Percentiles rank a stretch among this genome's conserved stretches.
phyloP scores from a whole-genome alignment of 1,140 invertebrate genomes.

The Drosophila equinoxialis region DNA sequence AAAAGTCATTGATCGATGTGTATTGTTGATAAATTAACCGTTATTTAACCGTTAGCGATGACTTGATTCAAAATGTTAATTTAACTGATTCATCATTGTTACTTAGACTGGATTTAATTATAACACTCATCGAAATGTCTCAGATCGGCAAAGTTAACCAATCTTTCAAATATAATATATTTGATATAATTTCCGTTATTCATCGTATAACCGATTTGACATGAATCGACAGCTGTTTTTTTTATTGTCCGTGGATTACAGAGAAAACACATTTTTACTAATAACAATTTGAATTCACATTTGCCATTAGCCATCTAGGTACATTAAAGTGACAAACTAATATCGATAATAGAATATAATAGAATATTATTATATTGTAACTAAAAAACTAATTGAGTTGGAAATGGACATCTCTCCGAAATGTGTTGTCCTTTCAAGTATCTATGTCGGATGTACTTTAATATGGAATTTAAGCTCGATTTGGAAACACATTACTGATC shows the following conservation, averaged over 20 bases:
- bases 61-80: background rate
- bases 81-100: background rate
- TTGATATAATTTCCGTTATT: constrained; percentile 7
- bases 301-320: background rate
- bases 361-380: no score
- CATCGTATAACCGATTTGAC: background rate
- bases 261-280: background rate
- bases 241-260: background rate
- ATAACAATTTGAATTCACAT: background rate
- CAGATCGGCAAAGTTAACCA: background rate
- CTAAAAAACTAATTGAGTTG: background rate
- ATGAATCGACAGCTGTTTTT: background rate
- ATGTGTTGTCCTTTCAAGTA: no score
- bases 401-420: no score
- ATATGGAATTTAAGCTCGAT: no score
- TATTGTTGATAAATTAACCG: background rate
- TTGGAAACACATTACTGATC: no score
- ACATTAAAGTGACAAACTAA: background rate
- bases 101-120: background rate
- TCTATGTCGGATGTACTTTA: no score
- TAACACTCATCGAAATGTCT: background rate
- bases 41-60: background rate
- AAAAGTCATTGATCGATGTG: background rate
- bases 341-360: no score
- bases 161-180: constrained; percentile 1